Percentiles rank a stretch among this genome's conserved stretches.
phyloP scores from a whole-genome alignment of 2,888 invertebrate genomes.

The Busseola fusca region DNA sequence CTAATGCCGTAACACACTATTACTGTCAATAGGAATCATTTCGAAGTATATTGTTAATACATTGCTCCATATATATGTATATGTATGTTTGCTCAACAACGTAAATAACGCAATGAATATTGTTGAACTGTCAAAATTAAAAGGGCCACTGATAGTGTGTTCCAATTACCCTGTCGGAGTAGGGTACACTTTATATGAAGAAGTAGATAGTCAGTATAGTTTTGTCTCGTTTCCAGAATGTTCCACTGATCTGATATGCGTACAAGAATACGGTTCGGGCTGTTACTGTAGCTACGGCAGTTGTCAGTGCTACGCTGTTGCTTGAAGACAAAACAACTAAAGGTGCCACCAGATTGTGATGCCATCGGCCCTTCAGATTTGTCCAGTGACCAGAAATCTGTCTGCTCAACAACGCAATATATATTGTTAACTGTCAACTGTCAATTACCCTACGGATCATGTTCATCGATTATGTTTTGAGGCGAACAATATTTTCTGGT shows the following conservation, averaged over 20 bases:
- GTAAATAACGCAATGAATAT: no score
- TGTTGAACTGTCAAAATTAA: no score
- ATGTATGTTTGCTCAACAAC: no score
- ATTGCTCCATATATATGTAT: no score
- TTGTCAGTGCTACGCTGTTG: slow-evolving; percentile 37
- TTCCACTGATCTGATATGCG: slow-evolving; percentile 8
- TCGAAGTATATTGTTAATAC: no score
- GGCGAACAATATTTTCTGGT: background rate
- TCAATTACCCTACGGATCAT: background rate
- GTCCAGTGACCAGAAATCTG: background rate
- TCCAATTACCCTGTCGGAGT: background rate
- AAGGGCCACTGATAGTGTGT: no score
- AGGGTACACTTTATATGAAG: background rate
- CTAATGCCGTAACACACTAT: no score
- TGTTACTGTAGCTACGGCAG: slow-evolving; percentile 32
- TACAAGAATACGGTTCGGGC: background rate
- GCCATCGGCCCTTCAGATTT: background rate
- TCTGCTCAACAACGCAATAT: no score
- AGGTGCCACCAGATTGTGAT: background rate
- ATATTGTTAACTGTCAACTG: no score
- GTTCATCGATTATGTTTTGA: background rate
- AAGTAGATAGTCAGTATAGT: background rate
- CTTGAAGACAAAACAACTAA: slow-evolving; percentile 11
- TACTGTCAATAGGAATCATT: no score
- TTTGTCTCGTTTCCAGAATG: slow-evolving; percentile 44